Evolutionary conservation across 1,140 invertebrate genomes (phyloP).

Genomic region (Micrasema longulum): DNA sequence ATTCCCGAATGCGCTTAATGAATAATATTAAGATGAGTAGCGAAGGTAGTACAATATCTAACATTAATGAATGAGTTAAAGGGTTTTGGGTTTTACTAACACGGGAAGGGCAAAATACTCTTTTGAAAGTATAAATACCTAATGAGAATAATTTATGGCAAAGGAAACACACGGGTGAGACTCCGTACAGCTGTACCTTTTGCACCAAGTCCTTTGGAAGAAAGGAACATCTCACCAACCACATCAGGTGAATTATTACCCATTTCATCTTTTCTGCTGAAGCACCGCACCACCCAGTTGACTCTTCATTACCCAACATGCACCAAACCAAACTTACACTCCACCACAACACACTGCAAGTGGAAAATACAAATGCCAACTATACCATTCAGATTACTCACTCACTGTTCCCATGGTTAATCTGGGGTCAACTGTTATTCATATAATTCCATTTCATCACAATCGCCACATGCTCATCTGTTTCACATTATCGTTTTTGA

Average conservation of each 20-base stretch:
- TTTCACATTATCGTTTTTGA: too few species aligned
- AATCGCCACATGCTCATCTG: too few species aligned
- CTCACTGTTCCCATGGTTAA: conserved; percentile 1
- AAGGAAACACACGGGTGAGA: conserved; percentile 75
- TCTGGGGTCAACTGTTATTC: conserved; percentile 26
- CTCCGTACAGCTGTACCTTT: conserved; percentile 67
- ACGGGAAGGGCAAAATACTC: too few species aligned
- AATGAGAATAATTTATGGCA: conserved; percentile 24
- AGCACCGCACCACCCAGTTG: conserved; percentile 12
- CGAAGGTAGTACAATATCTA: neutral
- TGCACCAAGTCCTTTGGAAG: conserved; percentile 77
- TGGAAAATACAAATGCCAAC: neutral
- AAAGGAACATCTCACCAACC: conserved; percentile 81
- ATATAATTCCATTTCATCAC: too few species aligned
- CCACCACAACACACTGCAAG: conserved; percentile 11
- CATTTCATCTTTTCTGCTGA: conserved; percentile 36
- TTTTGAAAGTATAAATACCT: conserved; percentile 7
- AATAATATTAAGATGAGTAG: too few species aligned
- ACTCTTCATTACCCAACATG: conserved; percentile 24
- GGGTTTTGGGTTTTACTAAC: conserved; percentile 7
- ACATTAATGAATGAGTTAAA: neutral
- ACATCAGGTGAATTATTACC: conserved; percentile 63
- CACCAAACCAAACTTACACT: too few species aligned
- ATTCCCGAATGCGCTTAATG: too few species aligned
- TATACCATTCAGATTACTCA: neutral